phyloP scores from a whole-genome alignment of 2,888 invertebrate genomes.

The Lithophane leautieri region DNA sequence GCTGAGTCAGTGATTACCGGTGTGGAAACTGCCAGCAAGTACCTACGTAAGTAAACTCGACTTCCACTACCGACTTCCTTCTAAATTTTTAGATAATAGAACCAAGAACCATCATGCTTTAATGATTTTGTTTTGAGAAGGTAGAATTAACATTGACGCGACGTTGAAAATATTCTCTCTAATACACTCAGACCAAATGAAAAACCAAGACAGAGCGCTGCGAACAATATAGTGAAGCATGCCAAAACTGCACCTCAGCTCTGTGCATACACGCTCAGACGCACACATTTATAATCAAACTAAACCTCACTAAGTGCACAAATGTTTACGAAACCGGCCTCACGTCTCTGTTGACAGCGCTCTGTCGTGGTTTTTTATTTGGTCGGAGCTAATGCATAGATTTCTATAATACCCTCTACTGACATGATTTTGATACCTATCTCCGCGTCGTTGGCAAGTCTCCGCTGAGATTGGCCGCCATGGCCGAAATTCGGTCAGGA shows the following conservation, averaged over 20 bases:
- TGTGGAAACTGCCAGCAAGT: conserved; percentile 46
- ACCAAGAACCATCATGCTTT: not conserved
- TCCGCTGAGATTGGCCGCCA: not conserved
- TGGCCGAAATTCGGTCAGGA: too few relatives aligned
- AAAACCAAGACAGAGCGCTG: too few relatives aligned
- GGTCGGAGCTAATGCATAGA: not conserved
- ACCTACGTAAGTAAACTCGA: not conserved
- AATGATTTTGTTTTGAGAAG: not conserved
- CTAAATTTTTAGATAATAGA: conserved; percentile 20
- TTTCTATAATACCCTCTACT: not conserved
- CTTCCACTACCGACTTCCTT: conserved; percentile 37
- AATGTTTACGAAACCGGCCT: too few relatives aligned
- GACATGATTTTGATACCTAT: too few relatives aligned
- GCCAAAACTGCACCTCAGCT: too few relatives aligned
- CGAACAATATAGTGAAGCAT: too few relatives aligned
- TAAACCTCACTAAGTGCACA: too few relatives aligned
- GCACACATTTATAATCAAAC: too few relatives aligned
- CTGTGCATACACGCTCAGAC: too few relatives aligned
- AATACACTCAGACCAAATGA: too few relatives aligned
- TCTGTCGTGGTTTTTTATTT: too few relatives aligned
- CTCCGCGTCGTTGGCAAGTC: not conserved
- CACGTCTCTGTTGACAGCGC: too few relatives aligned
- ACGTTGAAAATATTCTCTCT: not conserved
- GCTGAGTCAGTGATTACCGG: conserved; percentile 17
- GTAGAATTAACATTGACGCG: not conserved